Conservation (phyloP, 2,888 invertebrate species). For the Athrips mouffetella region DNA sequence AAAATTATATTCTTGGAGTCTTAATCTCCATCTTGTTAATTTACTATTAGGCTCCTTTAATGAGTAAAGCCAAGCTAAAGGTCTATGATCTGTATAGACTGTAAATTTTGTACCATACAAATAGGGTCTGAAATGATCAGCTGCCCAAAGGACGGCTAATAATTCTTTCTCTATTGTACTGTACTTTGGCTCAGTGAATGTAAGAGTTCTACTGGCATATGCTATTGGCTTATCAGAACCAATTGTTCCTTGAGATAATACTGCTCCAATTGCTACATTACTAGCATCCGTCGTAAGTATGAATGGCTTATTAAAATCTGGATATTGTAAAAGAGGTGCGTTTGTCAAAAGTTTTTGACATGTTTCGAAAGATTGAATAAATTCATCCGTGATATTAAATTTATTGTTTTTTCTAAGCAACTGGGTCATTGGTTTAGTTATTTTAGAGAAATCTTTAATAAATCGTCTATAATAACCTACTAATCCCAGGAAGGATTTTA, state of each 20-base stretch:
- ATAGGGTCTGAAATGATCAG: constrained; percentile 22
- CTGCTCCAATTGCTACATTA: constrained; percentile 23
- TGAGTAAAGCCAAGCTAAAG: constrained; percentile 19
- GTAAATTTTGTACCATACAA: constrained; percentile 18
- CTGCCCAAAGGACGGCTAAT: constrained; percentile 16
- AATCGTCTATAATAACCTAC: constrained; percentile 45
- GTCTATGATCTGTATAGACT: constrained; percentile 18
- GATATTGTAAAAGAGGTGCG: constrained; percentile 30
- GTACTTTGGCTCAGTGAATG: no score
- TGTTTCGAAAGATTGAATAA: constrained; percentile 25
- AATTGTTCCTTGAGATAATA: constrained; percentile 22
- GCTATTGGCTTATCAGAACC: constrained; percentile 18
- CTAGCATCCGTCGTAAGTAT: constrained; percentile 34
- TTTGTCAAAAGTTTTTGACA: constrained; percentile 24
- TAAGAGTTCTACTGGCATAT: constrained; percentile 28
- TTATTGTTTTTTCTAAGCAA: constrained; percentile 28
- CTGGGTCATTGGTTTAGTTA: constrained; percentile 29
- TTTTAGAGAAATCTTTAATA: constrained; percentile 37
- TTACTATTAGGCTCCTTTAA: no score
- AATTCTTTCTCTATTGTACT: no score
- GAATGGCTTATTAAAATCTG: constrained; percentile 32
- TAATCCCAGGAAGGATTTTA: constrained; percentile 40
- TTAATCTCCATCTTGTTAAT: no score
- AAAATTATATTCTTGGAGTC: constrained; percentile 24
- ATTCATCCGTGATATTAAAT: no score